These are phyloP conservation scores for Tuta absoluta DNA, from an alignment of 2,888 invertebrate genomes.

Conservation along the genomic window DNA sequence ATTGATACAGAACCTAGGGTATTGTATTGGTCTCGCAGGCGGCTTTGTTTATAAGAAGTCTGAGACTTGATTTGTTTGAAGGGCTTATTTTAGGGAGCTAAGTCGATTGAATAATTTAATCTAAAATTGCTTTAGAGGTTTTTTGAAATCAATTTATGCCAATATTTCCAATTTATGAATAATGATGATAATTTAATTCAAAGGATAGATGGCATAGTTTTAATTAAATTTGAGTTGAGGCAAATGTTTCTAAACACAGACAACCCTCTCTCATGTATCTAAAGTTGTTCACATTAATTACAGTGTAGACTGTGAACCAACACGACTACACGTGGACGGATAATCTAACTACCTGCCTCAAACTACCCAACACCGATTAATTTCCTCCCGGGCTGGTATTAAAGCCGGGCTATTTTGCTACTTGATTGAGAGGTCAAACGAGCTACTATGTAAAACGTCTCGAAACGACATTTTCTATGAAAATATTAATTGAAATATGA, in stretches of 20 bases:
- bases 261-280: background rate
- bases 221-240: no score
- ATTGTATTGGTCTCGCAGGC: constrained; percentile 1
- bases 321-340: constrained; percentile 1
- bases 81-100: background rate
- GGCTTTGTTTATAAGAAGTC: background rate
- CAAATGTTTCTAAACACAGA: background rate
- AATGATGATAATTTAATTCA: no score
- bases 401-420: background rate
- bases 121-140: background rate
- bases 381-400: background rate
- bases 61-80: background rate
- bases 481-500: no score
- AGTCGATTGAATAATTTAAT: background rate
- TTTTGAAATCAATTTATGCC: background rate
- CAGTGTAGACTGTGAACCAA: background rate
- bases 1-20: constrained; percentile 23
- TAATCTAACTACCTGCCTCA: constrained; percentile 17
- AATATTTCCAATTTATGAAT: background rate
- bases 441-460: no score
- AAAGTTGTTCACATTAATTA: constrained; percentile 2
- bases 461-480: no score
- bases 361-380: constrained; percentile 10
- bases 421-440: no score
- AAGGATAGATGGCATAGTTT: no score